phyloP scores from a whole-genome alignment of 2,888 invertebrate species.

The Strigamia transsilvanica region DNA sequence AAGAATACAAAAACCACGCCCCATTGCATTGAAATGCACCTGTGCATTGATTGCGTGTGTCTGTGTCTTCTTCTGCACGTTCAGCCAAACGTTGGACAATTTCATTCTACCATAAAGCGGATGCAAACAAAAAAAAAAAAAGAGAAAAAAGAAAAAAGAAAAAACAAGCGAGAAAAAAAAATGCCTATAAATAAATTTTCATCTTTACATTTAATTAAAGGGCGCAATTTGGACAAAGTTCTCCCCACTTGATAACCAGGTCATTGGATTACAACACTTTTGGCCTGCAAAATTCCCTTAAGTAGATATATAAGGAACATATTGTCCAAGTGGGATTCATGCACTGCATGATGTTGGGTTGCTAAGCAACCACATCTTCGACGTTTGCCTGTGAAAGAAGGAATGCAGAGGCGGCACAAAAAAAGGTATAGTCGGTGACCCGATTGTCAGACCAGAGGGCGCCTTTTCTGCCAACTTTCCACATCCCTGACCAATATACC shows the following conservation, averaged over 20 bases:
- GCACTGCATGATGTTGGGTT: slow-evolving; percentile 39
- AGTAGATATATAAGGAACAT: slow-evolving; percentile 47
- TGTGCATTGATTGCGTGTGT: slow-evolving; percentile 27
- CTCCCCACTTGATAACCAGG: slow-evolving; percentile 43
- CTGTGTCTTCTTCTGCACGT: slow-evolving; percentile 17
- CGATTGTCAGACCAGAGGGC: slow-evolving; percentile 28
- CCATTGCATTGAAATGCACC: slow-evolving; percentile 47
- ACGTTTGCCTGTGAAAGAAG: neutral
- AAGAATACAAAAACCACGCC: slow-evolving; percentile 28
- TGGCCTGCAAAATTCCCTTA: slow-evolving; percentile 48
- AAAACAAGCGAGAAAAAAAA: neutral
- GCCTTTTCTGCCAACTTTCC: slow-evolving; percentile 39
- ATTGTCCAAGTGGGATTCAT: slow-evolving; percentile 49
- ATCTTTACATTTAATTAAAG: slow-evolving; percentile 45
- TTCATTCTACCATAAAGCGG: slow-evolving; percentile 6
- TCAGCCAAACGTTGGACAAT: slow-evolving; percentile 12
- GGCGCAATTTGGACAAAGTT: slow-evolving; percentile 18
- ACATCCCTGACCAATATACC: slow-evolving; percentile 31
- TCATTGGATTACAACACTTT: slow-evolving; percentile 45
- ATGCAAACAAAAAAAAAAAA: neutral
- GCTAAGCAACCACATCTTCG: slow-evolving; percentile 35
- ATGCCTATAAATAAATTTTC: neutral
- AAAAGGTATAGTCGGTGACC: slow-evolving; percentile 10
- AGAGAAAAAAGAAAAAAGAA: neutral
- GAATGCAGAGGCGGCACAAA: slow-evolving; percentile 15